Evolutionary conservation across 2,888 invertebrate species (phyloP), one percentile per base, ranked within the genome.

Genomic region (Baronia brevicornis): DNA sequence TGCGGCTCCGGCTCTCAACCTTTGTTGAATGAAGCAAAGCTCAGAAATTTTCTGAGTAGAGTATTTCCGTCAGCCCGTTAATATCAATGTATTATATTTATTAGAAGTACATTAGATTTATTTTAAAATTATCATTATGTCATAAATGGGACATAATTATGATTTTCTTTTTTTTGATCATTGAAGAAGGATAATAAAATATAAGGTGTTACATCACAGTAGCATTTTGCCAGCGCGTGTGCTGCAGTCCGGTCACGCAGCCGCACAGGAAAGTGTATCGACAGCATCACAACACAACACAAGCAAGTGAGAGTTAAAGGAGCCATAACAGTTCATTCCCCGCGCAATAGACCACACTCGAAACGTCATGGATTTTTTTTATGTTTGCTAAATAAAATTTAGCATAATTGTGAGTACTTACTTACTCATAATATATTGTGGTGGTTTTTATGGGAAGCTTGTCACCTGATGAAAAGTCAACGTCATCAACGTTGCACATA

Each of bases 271-370:
- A 79, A 80, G 79, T 78, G 66, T 77, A 78, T 60, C 65, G 61
- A 53, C 75, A 74, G 75, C 72, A 78, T 77, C 74, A 75, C 68
- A 64, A 61, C 74, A 75, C 68, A 64, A 61, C 64, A 50, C 43
- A 44, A 56, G 38, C 48, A 48, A 74, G 80, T 77, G 79, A 80
- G 80, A 79, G 80, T 78, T 71, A 52, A 38, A 47, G 54, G 46
- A 48, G 51, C 58, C 65, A 67, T 70, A 70, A 70, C 66, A 73
- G 77, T 71, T 72, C 71, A 72, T 73, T 75, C 61, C 64, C 67
- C 72, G 67, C 59, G 28, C 9, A n/a, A n/a, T 19, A 19, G 28
- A 15, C 13, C 22, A 23, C 21, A 20, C 21, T 18, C 28, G 26
- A 37, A 31, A 32, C 31, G 28, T 12, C 25, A 14, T 32, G 28